Evolutionary conservation across 2,113 vertebrate species (phyloP), one percentile per base, ranked within the genome.

Genomic region (Odontophorus gujanensis): DNA sequence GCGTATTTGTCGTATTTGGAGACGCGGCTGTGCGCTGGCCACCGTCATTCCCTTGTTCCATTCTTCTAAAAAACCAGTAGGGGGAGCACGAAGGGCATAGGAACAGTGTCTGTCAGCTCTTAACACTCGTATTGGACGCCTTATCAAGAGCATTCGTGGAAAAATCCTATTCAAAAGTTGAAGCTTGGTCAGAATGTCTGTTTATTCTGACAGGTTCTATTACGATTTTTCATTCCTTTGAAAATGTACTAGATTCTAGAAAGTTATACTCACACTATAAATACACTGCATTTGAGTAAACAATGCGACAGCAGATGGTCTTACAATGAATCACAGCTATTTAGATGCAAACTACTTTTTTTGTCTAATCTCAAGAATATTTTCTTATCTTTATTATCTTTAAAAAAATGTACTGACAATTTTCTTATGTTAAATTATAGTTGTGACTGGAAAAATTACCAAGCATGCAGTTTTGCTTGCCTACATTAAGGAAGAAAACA

Each of bases 1-100:
- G 40, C 58, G 24, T 45, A 72, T 76, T 96, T 97, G 84, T 36
- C 85, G 55, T 62, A 82, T 61, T 36, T 90, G 79, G 97, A 87
- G 66, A 95, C 66, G 40, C 40, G 22, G 32, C 8, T 0, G 1
- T 32, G 4, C 1, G 0, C 8, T 11, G 30, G 10, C 12, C 62
- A 43, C n/a, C 21, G 2, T 2, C 22, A 7, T 11, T 62, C 38
- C 68, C n/a, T 25, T 2, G 0, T 13, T 91, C 36, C 32, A 8
- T 26, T 65, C 45, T 67, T 45, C 24, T 9, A 34, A 69, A 40
- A 58, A 4, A 5, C 7, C 95, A 82, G 63, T 3, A 96, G 95
- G 79, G 94, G 96, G 95, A 93, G 92, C 79, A 77, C 40, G 3
- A 77, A 71, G 15, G 82, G 75, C 92, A 81, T 79, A 74, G 55